Evolutionary conservation across 2,797 vertebrate species (phyloP).

Genomic region (Nyctibius grandis): DNA sequence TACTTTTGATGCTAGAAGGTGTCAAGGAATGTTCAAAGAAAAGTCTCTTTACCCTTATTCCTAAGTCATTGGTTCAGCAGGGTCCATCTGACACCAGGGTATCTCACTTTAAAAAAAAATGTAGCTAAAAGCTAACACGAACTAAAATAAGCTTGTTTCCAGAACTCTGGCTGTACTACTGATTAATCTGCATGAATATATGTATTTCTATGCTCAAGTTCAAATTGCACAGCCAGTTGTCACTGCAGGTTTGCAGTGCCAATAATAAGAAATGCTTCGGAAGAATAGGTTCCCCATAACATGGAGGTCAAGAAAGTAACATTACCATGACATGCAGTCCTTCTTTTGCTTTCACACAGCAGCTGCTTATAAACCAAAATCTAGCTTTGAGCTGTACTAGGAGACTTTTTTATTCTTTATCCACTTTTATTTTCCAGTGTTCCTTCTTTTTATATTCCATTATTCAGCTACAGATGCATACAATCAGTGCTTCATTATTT

Average conservation of each 20-base stretch:
- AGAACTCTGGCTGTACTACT: not conserved
- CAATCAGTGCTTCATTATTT: conserved; percentile 25
- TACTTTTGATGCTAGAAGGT: not conserved
- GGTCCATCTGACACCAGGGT: not conserved
- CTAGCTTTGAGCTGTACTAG: not conserved
- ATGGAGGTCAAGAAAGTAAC: not conserved
- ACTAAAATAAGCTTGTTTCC: not conserved
- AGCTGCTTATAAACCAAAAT: not conserved
- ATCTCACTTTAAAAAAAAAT: not conserved
- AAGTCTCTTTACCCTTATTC: not conserved
- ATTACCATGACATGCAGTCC: not conserved
- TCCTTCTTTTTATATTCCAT: not conserved
- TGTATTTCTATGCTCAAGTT: not conserved
- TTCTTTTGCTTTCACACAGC: not conserved
- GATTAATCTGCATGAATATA: not conserved
- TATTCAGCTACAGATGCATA: conserved; percentile 10
- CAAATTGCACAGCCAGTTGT: not conserved
- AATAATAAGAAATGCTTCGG: not conserved
- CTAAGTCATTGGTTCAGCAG: not conserved
- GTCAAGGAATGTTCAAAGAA: not conserved
- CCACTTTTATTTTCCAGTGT: not conserved
- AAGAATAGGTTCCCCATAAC: not conserved
- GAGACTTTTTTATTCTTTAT: not conserved
- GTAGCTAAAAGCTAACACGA: not conserved
- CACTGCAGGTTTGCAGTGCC: not conserved